Conservation (phyloP, 53 echinoderm and acorn worm species). For the Glandiceps talaboti region DNA sequence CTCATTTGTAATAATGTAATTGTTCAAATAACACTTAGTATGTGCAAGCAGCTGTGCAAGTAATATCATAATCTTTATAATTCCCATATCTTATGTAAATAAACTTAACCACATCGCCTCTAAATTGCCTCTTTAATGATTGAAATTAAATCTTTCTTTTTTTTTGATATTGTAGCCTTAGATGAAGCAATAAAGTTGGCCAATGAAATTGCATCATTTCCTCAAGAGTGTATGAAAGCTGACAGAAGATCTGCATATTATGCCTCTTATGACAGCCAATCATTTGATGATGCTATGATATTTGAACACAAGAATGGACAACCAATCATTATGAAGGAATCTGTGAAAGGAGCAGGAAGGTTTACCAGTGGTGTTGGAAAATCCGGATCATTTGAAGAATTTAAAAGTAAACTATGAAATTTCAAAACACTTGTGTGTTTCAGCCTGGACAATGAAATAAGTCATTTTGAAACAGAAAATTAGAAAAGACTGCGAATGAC, state of each 20-base stretch:
- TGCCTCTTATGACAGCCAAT: constrained; percentile 23
- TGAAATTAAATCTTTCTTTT: too few species aligned
- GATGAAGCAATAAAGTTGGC: constrained; percentile 67
- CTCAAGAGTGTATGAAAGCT: constrained; percentile 59
- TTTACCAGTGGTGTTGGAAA: constrained; percentile 64
- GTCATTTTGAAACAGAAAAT: too few species aligned
- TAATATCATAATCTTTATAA: too few species aligned
- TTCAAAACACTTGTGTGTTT: neutral
- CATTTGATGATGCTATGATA: constrained; percentile 47
- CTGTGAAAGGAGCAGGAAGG: constrained; percentile 52
- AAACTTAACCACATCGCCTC: too few species aligned
- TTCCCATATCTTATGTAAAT: too few species aligned
- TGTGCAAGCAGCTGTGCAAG: too few species aligned
- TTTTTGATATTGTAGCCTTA: constrained; percentile 30
- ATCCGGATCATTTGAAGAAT: constrained; percentile 57
- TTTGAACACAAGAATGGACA: constrained; percentile 72
- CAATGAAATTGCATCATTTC: constrained; percentile 58
- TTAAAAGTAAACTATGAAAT: constrained; percentile 28
- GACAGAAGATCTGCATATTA: constrained; percentile 44
- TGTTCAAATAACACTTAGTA: too few species aligned
- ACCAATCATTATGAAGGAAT: constrained; percentile 43
- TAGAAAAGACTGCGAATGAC: too few species aligned
- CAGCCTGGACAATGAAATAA: neutral
- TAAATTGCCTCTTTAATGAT: too few species aligned
- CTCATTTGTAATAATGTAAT: too few species aligned